phyloP scores from a whole-genome alignment of 35 echinoderm and acorn worm species.

The Anneissia japonica region DNA sequence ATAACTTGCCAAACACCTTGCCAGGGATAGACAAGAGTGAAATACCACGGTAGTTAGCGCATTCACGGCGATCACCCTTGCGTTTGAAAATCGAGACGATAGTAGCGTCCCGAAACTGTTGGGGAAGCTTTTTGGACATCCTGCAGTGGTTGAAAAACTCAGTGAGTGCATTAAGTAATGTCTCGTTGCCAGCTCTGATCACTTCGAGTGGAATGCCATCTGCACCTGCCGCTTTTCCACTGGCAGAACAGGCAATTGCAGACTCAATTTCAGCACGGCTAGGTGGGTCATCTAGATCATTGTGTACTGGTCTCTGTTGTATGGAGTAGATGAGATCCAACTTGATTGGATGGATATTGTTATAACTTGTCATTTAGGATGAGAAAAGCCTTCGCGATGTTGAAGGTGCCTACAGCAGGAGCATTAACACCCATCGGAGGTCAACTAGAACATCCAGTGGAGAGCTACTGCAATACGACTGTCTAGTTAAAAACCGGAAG shows the following conservation, averaged over 20 bases:
- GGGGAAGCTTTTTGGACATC: too few species aligned
- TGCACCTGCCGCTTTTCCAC: background rate
- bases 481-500: too few species aligned
- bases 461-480: background rate
- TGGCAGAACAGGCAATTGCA: conserved; percentile 1
- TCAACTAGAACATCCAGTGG: conserved; percentile 9
- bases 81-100: conserved; percentile 10
- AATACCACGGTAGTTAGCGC: conserved; percentile 26
- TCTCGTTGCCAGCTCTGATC: too few species aligned
- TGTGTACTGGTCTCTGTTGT: conserved; percentile 6
- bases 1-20: conserved; percentile 7
- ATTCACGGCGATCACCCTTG: conserved; percentile 18
- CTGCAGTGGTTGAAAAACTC: too few species aligned
- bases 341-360: conserved; percentile 1
- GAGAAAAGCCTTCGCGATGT: too few species aligned
- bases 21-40: conserved; percentile 5
- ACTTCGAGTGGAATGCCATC: conserved; percentile 5
- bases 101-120: background rate
- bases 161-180: too few species aligned
- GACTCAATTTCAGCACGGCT: conserved; percentile 8
- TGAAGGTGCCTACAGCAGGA: too few species aligned
- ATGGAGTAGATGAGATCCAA: conserved; percentile 10
- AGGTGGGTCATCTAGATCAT: conserved; percentile 6
- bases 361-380: too few species aligned
- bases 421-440: too few species aligned